Percentiles rank a stretch among this genome's conserved stretches.
phyloP scores from a whole-genome alignment of 2,888 invertebrate species.

The Lasioglossum vierecki region DNA sequence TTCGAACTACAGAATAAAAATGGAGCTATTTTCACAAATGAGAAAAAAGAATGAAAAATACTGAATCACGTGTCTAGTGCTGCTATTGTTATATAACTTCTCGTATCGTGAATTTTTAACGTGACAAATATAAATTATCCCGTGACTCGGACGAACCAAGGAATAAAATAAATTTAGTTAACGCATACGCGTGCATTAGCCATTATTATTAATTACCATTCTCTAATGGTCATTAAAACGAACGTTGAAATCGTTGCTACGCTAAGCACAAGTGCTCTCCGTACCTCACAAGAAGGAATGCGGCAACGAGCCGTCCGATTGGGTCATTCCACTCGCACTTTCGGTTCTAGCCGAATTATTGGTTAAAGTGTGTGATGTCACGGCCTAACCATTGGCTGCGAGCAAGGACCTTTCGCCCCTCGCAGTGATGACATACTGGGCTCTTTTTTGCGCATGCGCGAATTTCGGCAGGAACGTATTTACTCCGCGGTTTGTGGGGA shows the following conservation, averaged over 20 bases:
- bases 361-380: too few relatives aligned
- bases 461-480: too few relatives aligned
- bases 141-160: background rate
- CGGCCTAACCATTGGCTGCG: too few relatives aligned
- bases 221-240: background rate
- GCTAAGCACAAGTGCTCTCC: background rate
- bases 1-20: slow-evolving; percentile 37
- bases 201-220: background rate
- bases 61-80: slow-evolving; percentile 31
- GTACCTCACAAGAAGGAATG: too few relatives aligned
- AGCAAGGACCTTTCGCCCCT: too few relatives aligned
- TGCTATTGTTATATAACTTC: background rate
- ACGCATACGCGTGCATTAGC: background rate
- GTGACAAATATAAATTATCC: background rate
- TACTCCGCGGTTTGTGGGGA: too few relatives aligned
- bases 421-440: too few relatives aligned
- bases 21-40: slow-evolving; percentile 27
- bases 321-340: too few relatives aligned
- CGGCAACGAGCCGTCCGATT: too few relatives aligned
- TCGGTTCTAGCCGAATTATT: too few relatives aligned
- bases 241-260: background rate
- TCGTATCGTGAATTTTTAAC: background rate
- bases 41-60: slow-evolving; percentile 1
- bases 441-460: too few relatives aligned
- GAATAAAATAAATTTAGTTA: background rate